Evolutionary conservation across 2,797 vertebrate genomes (phyloP).

Genomic region (Otus scops): DNA sequence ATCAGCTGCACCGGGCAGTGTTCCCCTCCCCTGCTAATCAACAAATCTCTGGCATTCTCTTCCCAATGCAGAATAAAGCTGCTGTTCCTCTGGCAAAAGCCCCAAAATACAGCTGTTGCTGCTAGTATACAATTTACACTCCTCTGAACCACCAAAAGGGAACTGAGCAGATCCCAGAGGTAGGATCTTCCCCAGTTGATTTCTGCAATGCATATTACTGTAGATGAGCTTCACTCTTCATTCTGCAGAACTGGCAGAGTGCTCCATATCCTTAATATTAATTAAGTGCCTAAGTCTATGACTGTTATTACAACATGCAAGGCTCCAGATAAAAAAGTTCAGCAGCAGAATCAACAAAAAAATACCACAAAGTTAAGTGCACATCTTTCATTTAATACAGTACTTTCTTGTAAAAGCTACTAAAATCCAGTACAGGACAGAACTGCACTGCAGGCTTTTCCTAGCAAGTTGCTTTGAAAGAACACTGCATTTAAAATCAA

Average conservation of each 20-base stretch:
- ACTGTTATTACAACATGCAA: neutral
- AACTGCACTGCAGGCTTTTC: neutral
- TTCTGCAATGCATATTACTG: neutral
- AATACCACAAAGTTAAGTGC: neutral
- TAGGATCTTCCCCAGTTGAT: neutral
- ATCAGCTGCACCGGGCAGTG: neutral
- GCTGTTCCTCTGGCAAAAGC: conserved; percentile 23
- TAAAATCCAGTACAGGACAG: neutral
- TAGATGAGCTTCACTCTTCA: neutral
- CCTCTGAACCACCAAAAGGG: neutral
- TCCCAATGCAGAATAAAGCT: neutral
- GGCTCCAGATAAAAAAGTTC: neutral
- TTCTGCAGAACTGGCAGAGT: neutral
- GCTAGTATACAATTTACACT: neutral
- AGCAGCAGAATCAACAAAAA: neutral
- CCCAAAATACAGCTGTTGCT: conserved; percentile 19
- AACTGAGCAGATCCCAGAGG: neutral
- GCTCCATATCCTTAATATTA: neutral
- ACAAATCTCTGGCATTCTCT: neutral
- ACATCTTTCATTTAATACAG: neutral
- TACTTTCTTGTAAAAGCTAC: neutral
- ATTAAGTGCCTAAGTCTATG: neutral
- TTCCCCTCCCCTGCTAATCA: neutral
- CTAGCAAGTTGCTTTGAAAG: neutral
- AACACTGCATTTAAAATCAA: neutral